Evolutionary conservation across 2,888 invertebrate species (phyloP).

Genomic region (Hypselothyrea guttata): DNA sequence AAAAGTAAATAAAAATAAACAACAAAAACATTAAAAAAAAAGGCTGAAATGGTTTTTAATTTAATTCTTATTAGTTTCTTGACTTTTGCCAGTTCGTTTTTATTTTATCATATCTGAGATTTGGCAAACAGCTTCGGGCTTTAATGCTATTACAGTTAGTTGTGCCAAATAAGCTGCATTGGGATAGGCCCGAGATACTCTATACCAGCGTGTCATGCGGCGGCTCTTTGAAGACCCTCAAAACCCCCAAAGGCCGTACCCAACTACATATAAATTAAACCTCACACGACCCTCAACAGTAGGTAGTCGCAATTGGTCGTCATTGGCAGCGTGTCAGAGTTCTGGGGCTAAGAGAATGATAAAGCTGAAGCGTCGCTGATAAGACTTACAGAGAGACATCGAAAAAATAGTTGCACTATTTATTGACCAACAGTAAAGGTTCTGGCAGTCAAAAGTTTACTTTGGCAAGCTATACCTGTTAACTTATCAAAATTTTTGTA

Average conservation of each 20-base stretch:
- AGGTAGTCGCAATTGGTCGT: slow-evolving; percentile 20
- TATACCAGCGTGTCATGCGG: slow-evolving; percentile 17
- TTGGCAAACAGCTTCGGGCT: slow-evolving; percentile 11
- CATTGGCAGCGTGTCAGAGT: slow-evolving; percentile 40
- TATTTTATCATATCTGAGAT: slow-evolving; percentile 31
- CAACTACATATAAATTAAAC: slow-evolving; percentile 3
- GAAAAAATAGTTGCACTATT: slow-evolving; percentile 10
- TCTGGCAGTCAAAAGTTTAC: slow-evolving; percentile 13
- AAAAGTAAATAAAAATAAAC: slow-evolving; percentile 13
- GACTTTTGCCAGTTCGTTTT: slow-evolving; percentile 18
- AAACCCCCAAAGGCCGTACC: slow-evolving; percentile 10
- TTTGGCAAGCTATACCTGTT: neutral
- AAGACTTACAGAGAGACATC: slow-evolving; percentile 12
- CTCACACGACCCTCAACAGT: slow-evolving; percentile 34
- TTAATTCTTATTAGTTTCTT: slow-evolving; percentile 60
- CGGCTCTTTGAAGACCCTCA: slow-evolving; percentile 35
- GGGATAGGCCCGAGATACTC: slow-evolving; percentile 40
- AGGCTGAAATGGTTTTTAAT: slow-evolving; percentile 57
- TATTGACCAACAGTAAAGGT: slow-evolving; percentile 5
- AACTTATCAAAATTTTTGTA: too few species aligned
- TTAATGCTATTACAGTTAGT: slow-evolving; percentile 34
- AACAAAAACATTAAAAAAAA: neutral
- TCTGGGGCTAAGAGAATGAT: slow-evolving; percentile 10
- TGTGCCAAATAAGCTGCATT: slow-evolving; percentile 19
- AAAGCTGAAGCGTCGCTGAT: slow-evolving; percentile 40